A percentile compares a stretch with the other conserved stretches of the same genome.
These are phyloP conservation scores for Tragelaphus strepsiceros DNA, from an alignment of 2,113 vertebrate genomes.

Conservation along the genomic window DNA sequence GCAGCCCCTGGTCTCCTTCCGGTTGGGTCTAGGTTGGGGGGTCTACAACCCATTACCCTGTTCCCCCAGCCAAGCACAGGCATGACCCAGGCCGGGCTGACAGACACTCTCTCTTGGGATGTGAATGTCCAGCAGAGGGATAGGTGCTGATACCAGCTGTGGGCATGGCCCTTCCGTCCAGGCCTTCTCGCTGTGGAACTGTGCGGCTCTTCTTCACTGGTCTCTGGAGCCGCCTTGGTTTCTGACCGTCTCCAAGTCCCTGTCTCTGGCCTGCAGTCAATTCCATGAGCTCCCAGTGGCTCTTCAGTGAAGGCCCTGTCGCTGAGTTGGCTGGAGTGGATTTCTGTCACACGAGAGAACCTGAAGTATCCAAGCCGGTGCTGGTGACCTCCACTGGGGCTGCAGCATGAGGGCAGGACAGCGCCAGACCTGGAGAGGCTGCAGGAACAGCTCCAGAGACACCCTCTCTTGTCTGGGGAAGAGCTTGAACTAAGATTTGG, in stretches of 20 bases:
- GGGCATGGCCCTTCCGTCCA: fast-evolving
- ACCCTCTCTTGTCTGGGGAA: neutral
- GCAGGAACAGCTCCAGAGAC: neutral
- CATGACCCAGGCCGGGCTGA: fast-evolving
- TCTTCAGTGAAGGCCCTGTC: neutral
- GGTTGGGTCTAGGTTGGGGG: neutral
- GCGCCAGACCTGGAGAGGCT: neutral
- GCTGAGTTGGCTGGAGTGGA: neutral
- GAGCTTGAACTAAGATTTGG: neutral
- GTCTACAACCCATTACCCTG: fast-evolving
- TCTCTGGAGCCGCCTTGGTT: neutral
- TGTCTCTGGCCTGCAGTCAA: neutral
- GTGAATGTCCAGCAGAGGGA: neutral
- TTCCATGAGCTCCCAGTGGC: neutral
- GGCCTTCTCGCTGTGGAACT: neutral
- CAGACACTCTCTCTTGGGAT: neutral
- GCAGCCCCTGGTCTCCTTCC: neutral
- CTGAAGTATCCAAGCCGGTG: neutral
- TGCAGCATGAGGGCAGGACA: neutral
- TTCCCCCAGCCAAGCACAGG: neutral
- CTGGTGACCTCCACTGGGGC: neutral
- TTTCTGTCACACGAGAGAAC: neutral
- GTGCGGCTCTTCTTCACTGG: neutral
- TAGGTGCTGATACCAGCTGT: neutral
- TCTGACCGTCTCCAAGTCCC: neutral